Evolutionary conservation across 1,140 invertebrate genomes (phyloP), one percentile per base, ranked within the genome.

Genomic region (Delia radicum): DNA sequence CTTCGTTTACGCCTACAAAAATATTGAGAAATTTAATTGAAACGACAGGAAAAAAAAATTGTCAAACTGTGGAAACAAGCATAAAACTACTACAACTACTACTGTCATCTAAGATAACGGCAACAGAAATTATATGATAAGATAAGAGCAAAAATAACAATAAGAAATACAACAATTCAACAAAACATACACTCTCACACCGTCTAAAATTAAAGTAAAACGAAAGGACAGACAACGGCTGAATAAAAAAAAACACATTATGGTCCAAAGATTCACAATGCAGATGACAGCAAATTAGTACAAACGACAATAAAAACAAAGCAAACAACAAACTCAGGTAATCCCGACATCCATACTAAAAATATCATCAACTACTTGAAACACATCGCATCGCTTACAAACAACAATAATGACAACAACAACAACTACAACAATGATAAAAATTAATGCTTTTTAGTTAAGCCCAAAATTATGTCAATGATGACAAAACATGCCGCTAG

Each of bases 391-490:
- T 4, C 8, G n/a, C 5, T 1, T 15, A 55, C 18, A 6, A 21
- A 18, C 29, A 69, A 69, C 12, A 69, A 69, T 33, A 29, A 69
- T 69, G 65, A 33, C 65, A 69, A 69, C 37, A 29, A 31, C 65
- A 21, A 33, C 29, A 69, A 69, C 12, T 33, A 69, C 24, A 29
- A 69, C 37, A 29, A 33, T 31, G 37, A 69, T 69, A 29, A 31
- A 28, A 21, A 33, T 21, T 1, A 69, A 29, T 13, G 63, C 65
- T 55, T 55, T 33, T n/a, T 33, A 21, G 29, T 29, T 69, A 33
- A 69, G 65, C 65, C 65, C 13, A 33, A 69, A 69, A 69, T 69
- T 69, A 69, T 69, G 29, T 69, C 65, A 69, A 37, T 69, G 65
- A 69, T 69, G 65, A 69, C 65, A 69, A 69, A 69, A 69, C 29